Percentiles rank a stretch among this genome's conserved stretches.
phyloP scores from a whole-genome alignment of 2,797 vertebrate genomes.

The Coregonus ussuriensis region DNA sequence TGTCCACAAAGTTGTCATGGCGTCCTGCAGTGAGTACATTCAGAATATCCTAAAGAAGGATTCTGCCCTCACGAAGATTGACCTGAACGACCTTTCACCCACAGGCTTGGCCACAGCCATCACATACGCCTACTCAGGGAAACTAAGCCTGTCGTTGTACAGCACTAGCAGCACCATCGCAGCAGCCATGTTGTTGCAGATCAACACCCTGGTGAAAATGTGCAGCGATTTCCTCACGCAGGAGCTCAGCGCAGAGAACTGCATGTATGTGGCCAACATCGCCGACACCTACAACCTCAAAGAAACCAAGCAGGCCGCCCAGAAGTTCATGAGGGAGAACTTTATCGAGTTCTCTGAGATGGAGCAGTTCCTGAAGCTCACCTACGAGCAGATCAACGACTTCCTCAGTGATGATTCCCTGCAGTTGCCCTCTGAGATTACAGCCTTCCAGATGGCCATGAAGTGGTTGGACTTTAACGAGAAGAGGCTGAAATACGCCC shows the following conservation, averaged over 20 bases:
- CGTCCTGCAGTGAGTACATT: conserved; percentile 95
- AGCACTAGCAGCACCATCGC: conserved; percentile 96
- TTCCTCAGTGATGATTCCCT: conserved; percentile 94
- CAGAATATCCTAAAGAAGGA: conserved; percentile 92
- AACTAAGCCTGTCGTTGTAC: conserved; percentile 94
- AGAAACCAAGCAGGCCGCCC: conserved; percentile 87
- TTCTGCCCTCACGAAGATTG: conserved; percentile 86
- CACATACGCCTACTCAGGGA: conserved; percentile 95
- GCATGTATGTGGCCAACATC: conserved; percentile 96
- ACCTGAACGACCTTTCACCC: conserved; percentile 91
- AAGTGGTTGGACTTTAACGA: conserved; percentile 98
- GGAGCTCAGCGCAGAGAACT: conserved; percentile 96
- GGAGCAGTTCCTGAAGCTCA: conserved; percentile 97
- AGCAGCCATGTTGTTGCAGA: conserved; percentile 91
- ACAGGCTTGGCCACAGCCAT: conserved; percentile 93
- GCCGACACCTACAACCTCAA: conserved; percentile 94
- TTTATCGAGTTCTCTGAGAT: conserved; percentile 99
- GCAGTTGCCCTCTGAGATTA: conserved; percentile 94
- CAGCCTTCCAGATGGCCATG: conserved; percentile 97
- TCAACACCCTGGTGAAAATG: conserved; percentile 93
- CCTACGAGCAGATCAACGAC: conserved; percentile 97
- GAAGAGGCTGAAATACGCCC: conserved; percentile 93
- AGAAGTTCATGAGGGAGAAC: conserved; percentile 97
- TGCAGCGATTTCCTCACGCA: conserved; percentile 96
- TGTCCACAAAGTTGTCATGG: conserved; percentile 96